phyloP scores from a whole-genome alignment of 2,113 vertebrate species.

The Eulemur macaco region DNA sequence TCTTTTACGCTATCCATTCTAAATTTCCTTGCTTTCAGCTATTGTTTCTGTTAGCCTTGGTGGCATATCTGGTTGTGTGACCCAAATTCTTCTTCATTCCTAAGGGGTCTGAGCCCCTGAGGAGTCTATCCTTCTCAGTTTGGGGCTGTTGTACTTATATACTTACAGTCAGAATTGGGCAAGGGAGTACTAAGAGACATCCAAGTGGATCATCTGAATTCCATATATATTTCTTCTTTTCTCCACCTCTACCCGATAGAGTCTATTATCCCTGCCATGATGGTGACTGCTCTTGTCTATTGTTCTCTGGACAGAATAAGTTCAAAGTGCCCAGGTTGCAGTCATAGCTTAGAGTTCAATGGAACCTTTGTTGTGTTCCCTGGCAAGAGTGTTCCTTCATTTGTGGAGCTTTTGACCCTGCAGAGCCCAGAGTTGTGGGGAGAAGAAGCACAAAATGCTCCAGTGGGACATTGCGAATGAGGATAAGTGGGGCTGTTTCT shows the following conservation, averaged over 20 bases:
- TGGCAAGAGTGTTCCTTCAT: neutral
- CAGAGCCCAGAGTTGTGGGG: neutral
- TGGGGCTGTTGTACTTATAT: neutral
- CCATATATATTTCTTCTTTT: neutral
- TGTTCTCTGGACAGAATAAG: neutral
- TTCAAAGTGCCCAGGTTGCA: neutral
- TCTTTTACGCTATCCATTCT: neutral
- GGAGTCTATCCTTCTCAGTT: neutral
- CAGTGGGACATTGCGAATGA: neutral
- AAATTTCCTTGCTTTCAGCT: neutral
- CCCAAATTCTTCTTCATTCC: neutral
- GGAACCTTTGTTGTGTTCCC: neutral
- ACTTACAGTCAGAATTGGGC: neutral
- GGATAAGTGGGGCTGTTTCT: neutral
- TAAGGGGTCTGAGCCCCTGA: neutral
- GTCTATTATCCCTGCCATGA: too few relatives aligned
- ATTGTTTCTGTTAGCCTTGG: neutral
- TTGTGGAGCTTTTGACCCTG: neutral
- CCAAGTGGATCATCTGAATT: neutral
- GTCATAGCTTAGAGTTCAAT: neutral
- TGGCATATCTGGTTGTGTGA: neutral
- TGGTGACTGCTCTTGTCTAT: neutral
- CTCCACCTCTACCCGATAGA: neutral
- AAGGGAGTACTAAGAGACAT: neutral
- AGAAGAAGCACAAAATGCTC: neutral